Percentiles rank a stretch among this genome's conserved stretches.
phyloP scores from a whole-genome alignment of 2,888 invertebrate genomes.

The Mesorhabditis belari region DNA sequence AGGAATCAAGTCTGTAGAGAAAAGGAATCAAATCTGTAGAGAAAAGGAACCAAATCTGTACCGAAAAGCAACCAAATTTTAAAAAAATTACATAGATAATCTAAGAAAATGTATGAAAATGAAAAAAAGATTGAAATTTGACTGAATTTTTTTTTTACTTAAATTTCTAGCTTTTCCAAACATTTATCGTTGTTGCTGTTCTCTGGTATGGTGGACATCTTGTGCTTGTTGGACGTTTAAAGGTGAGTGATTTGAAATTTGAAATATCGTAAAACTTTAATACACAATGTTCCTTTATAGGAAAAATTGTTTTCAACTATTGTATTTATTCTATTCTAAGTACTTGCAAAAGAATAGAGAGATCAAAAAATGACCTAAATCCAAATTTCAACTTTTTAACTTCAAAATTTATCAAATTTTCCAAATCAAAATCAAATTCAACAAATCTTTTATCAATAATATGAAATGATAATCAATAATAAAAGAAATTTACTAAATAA shows the following conservation, averaged over 20 bases:
- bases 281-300: background rate
- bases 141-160: background rate
- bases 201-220: conserved; percentile 57
- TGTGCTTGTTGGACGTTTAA: conserved; percentile 50
- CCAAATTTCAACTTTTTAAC: no score
- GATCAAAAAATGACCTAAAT: background rate
- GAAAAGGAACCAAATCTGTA: no score
- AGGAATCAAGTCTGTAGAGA: no score
- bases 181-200: conserved; percentile 51
- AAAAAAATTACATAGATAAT: background rate
- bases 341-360: background rate
- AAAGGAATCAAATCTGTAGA: no score
- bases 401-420: no score
- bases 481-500: no score
- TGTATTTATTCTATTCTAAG: background rate
- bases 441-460: no score
- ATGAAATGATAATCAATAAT: no score
- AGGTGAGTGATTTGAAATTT: conserved; percentile 2
- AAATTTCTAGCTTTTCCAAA: conserved; percentile 41
- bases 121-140: background rate
- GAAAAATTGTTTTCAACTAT: background rate
- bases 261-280: background rate
- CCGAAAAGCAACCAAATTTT: no score
- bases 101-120: no score
- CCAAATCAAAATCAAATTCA: no score